Base-by-base conservation (phyloP, 2,797 vertebrate genomes). In the Parotocinclus haroldoi region DNA sequence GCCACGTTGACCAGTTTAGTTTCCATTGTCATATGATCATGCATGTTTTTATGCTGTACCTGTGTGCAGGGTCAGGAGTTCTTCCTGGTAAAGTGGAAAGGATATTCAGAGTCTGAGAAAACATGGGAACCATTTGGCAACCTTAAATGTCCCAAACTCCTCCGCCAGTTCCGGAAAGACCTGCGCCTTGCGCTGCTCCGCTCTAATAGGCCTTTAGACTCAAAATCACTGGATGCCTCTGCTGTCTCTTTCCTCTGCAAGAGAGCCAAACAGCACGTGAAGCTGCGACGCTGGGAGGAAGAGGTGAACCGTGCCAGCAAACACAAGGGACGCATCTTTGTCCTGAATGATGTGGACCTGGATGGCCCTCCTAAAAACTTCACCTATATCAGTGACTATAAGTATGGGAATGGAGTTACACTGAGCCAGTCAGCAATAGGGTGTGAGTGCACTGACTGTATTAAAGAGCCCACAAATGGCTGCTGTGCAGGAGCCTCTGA, bases 61-160 rank as follows among this genome's bases (percentile, higher is more conserved):
- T 13, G 37, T 56, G 1, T 79, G 63, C 50, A 94, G 92, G 88
- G 88, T 3, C 87, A 91, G 48, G 92, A 94, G 63, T 90, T 90
- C 67, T 96, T 94, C 79, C 79, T 94, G 74, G 93, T 96, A 9
- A 96, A 96, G 74, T 96, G 94, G 95, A 89, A 83, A 1, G 92
- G 91, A 0, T 95, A 91, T 72, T 81, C 91, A 0, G 85, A 91
- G 40, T 83, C 88, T 0, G 86, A 89, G 14, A 95, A 87, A 82
- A 89, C 88, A 4, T 98, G 95, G 94, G 94, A 96, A 77, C 94
- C 94, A 2, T 89, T 86, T 44, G 88, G 76, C 79, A 92, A 95
- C 84, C 89, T 97, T 10, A 94, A 87, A 66, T 97, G 94, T 61
- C 57, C 85, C 1, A 88, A 84, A 64, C 79, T 93, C 6, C 88